Evolutionary conservation across 2,888 invertebrate genomes (phyloP).

Genomic region (Meghimatium bilineatum): DNA sequence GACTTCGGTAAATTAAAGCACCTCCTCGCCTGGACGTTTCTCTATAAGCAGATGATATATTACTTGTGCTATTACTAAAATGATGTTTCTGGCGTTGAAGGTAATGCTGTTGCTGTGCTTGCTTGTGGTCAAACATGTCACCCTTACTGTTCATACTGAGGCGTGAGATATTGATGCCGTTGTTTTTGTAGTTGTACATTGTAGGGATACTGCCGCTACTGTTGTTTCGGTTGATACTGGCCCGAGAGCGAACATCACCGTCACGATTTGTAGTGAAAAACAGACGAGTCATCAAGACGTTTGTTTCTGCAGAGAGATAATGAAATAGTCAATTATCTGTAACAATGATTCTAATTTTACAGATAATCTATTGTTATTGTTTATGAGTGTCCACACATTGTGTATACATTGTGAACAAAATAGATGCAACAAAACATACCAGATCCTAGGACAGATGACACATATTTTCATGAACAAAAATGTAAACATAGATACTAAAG

Average conservation of each 20-base stretch:
- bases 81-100: conserved; percentile 18
- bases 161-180: neutral
- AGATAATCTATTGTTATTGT: too few relatives aligned
- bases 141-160: conserved; percentile 4
- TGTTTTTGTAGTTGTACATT: neutral
- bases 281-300: conserved; percentile 55
- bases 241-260: conserved; percentile 21
- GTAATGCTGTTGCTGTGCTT: conserved; percentile 7
- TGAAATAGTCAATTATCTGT: neutral
- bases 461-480: too few relatives aligned
- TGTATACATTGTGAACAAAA: too few relatives aligned
- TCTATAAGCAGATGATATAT: conserved; percentile 50
- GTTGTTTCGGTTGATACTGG: conserved; percentile 17
- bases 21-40: conserved; percentile 47
- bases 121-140: conserved; percentile 22
- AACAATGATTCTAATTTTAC: too few relatives aligned
- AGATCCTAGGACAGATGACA: too few relatives aligned
- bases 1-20: conserved; percentile 63
- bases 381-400: too few relatives aligned
- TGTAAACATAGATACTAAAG: too few relatives aligned
- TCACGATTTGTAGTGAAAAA: conserved; percentile 31
- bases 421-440: too few relatives aligned
- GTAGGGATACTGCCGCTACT: conserved; percentile 29
- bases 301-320: conserved; percentile 47
- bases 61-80: conserved; percentile 33